These are phyloP conservation scores for Microctonus brassicae DNA, from an alignment of 2,888 invertebrate species.

Conservation along the genomic window DNA sequence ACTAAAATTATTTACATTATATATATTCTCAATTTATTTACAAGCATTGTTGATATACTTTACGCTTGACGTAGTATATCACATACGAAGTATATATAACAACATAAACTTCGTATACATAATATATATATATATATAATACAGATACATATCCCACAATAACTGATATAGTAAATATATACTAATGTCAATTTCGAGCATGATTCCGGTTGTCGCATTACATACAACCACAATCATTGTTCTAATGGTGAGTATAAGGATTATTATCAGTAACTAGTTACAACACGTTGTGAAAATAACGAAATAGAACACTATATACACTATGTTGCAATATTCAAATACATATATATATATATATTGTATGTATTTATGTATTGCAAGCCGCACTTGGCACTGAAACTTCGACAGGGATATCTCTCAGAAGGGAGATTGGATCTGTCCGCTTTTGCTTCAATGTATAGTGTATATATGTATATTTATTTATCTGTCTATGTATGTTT, in stretches of 20 bases:
- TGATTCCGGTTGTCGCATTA: constrained; percentile 46
- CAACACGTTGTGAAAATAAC: background rate
- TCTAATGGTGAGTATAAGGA: constrained; percentile 6
- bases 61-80: background rate
- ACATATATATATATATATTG: constrained; percentile 14
- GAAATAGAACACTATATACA: background rate
- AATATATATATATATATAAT: constrained; percentile 38
- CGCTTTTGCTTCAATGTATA: constrained; percentile 49
- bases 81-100: constrained; percentile 29
- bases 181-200: constrained; percentile 20
- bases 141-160: constrained; percentile 45
- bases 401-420: constrained; percentile 35
- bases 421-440: constrained; percentile 61
- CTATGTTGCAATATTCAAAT: constrained; percentile 1
- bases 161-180: constrained; percentile 31
- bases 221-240: constrained; percentile 44
- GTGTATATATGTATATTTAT: background rate
- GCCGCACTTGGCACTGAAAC: constrained; percentile 3
- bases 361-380: background rate
- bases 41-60: background rate
- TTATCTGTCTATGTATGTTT: background rate
- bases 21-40: background rate
- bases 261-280: background rate
- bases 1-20: background rate
- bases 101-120: constrained; percentile 17